Evolutionary conservation across 2,113 vertebrate species (phyloP).

Genomic region (Smithornis capensis): DNA sequence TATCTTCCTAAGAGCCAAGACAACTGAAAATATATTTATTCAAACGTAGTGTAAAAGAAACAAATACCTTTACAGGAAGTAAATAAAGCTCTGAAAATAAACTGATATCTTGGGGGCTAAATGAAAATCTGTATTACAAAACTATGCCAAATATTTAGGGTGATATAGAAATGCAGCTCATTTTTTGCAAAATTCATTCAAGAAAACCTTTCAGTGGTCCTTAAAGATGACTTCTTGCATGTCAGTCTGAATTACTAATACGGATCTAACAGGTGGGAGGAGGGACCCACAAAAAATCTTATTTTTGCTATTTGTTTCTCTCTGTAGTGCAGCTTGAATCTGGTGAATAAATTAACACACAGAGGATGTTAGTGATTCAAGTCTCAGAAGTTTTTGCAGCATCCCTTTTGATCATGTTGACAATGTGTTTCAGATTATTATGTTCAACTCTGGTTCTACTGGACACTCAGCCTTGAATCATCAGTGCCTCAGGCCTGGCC

Average conservation of each 20-base stretch:
- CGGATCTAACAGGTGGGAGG: background rate
- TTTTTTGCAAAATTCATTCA: background rate
- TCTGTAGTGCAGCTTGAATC: background rate
- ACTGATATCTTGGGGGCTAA: background rate
- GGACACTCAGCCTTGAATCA: background rate
- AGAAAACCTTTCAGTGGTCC: background rate
- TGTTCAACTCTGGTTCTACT: background rate
- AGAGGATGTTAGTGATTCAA: background rate
- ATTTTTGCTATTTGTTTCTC: background rate
- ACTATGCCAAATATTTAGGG: background rate
- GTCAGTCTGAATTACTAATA: background rate
- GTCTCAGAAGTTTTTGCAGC: background rate
- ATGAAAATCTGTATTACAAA: background rate
- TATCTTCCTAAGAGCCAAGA: background rate
- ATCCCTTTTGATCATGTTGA: background rate
- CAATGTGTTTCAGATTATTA: rapidly evolving
- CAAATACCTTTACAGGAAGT: background rate
- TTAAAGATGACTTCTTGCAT: background rate
- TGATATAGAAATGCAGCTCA: background rate
- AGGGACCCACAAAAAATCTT: background rate
- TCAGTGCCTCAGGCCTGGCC: background rate
- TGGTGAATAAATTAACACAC: background rate
- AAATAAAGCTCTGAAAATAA: background rate
- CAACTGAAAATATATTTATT: background rate
- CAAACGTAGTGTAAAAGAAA: background rate